phyloP scores from a whole-genome alignment of 2,888 invertebrate genomes.

The Ennomos fuscantarius region DNA sequence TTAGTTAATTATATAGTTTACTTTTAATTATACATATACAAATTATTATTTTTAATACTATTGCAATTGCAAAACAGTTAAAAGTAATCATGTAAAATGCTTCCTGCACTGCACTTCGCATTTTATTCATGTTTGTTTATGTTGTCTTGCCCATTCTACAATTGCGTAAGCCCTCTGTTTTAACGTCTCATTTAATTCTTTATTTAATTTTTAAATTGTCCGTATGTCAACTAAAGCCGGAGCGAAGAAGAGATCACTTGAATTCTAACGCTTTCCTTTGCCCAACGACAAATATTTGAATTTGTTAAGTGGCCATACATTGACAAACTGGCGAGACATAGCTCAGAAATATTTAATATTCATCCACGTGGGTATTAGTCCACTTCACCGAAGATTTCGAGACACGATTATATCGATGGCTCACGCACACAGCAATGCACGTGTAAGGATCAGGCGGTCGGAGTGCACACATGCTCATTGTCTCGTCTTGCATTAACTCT shows the following conservation, averaged over 20 bases:
- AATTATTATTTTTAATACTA: no score
- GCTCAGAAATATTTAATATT: slow-evolving; percentile 77
- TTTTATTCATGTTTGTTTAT: not conserved
- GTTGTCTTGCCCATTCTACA: slow-evolving; percentile 51
- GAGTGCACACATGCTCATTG: slow-evolving; percentile 47
- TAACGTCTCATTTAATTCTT: slow-evolving; percentile 75
- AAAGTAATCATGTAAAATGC: not conserved
- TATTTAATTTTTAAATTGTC: slow-evolving; percentile 83
- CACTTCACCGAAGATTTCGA: slow-evolving; percentile 17
- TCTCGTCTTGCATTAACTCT: slow-evolving; percentile 75
- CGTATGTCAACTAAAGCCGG: slow-evolving; percentile 78
- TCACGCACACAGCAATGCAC: slow-evolving; percentile 37
- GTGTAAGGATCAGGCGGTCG: slow-evolving; percentile 11
- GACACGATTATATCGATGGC: slow-evolving; percentile 19
- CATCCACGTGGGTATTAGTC: slow-evolving; percentile 60
- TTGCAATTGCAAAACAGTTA: no score
- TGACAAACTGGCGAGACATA: slow-evolving; percentile 76
- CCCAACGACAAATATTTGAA: slow-evolving; percentile 83
- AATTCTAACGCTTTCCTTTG: slow-evolving; percentile 85
- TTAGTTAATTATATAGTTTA: no score
- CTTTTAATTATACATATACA: no score
- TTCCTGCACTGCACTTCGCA: not conserved
- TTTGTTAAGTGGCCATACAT: slow-evolving; percentile 83
- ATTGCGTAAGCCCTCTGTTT: slow-evolving; percentile 64
- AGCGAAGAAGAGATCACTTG: slow-evolving; percentile 79